Conservation (phyloP, 92 coral and sea anemone genomes). For the Palythoa grandiflora region DNA sequence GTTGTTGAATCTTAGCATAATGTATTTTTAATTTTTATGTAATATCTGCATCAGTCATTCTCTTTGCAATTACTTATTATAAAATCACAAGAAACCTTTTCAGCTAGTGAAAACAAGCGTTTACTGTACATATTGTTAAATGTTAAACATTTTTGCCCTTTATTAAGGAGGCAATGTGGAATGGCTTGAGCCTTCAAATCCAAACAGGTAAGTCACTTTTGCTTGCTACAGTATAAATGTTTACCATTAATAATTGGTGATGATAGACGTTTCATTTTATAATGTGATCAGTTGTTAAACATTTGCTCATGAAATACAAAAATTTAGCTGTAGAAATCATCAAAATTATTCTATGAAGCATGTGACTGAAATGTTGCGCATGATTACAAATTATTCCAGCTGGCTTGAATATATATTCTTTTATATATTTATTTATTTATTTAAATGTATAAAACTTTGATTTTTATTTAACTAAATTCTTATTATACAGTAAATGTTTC, state of each 20-base stretch:
- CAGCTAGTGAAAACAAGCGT: neutral
- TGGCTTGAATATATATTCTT: neutral
- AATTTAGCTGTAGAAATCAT: neutral
- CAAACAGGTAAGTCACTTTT: conserved; percentile 33
- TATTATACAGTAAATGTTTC: no score
- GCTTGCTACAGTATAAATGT: neutral
- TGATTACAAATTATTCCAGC: neutral
- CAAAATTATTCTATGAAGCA: neutral
- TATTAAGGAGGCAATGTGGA: conserved; percentile 62
- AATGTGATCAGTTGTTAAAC: neutral
- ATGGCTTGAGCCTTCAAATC: conserved; percentile 53
- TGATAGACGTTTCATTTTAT: neutral
- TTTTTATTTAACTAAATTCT: no score
- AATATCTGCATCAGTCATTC: neutral
- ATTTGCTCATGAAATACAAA: neutral
- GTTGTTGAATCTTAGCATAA: neutral
- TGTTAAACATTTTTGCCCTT: neutral
- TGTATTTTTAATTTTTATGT: neutral
- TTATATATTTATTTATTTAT: neutral
- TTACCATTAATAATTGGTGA: neutral
- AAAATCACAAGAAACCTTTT: neutral
- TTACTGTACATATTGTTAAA: neutral
- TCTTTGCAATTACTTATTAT: neutral
- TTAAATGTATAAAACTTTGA: neutral
- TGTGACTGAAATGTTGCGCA: neutral